Percentiles rank a stretch among this genome's conserved stretches.
Conservation (phyloP, 2,888 invertebrate species). For the Orthonychiurus folsomi region DNA sequence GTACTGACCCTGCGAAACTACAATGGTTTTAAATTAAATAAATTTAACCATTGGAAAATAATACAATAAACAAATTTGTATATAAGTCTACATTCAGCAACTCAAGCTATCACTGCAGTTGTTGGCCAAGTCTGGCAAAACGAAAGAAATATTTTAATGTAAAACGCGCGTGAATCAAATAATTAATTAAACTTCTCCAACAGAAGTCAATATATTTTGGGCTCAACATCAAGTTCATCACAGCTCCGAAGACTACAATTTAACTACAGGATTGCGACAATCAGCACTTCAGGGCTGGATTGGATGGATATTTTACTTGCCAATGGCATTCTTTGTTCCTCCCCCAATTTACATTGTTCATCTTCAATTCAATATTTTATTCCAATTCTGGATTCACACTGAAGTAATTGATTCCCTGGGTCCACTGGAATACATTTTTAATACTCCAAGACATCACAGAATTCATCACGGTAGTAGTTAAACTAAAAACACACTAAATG, state of each 20-base stretch:
- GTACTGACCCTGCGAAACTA: too few relatives aligned
- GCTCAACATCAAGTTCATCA: conserved; percentile 86
- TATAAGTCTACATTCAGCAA: too few relatives aligned
- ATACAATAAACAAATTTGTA: too few relatives aligned
- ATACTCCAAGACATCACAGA: conserved; percentile 83
- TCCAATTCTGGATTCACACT: conserved; percentile 91
- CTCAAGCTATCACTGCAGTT: too few relatives aligned
- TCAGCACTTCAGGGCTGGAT: conserved; percentile 72
- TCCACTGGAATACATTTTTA: conserved; percentile 74
- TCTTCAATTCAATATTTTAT: conserved; percentile 77
- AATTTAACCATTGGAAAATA: too few relatives aligned
- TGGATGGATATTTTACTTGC: conserved; percentile 49
- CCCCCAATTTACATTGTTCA: conserved; percentile 74
- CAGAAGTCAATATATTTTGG: conserved; percentile 79
- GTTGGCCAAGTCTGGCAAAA: conserved; percentile 30
- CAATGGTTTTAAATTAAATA: too few relatives aligned
- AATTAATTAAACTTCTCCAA: neutral
- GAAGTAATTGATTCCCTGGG: conserved; percentile 69
- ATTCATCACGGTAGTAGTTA: conserved; percentile 56
- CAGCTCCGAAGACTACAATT: conserved; percentile 80
- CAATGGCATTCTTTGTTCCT: conserved; percentile 63
- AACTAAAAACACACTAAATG: too few relatives aligned
- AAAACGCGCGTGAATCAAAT: too few relatives aligned
- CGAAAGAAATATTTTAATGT: too few relatives aligned
- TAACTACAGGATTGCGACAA: conserved; percentile 73